These are phyloP conservation scores for Addax nasomaculatus DNA, from an alignment of 2,113 vertebrate species.

Conservation along the genomic window DNA sequence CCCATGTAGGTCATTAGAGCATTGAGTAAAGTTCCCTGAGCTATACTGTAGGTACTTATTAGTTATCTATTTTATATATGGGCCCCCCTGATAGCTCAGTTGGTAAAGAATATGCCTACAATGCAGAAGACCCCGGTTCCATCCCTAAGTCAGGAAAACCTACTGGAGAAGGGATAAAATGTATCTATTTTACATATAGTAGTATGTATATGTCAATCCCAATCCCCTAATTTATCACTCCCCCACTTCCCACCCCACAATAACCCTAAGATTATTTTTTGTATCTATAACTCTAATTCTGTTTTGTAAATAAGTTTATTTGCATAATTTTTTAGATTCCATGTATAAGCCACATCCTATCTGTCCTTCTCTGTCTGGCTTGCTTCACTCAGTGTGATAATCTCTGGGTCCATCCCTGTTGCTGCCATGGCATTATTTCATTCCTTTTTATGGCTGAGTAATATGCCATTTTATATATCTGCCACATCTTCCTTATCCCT, in stretches of 20 bases:
- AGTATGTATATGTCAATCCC: background rate
- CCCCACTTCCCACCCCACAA: background rate
- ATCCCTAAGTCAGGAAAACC: background rate
- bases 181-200: background rate
- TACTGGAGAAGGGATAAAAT: background rate
- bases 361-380: background rate
- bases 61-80: background rate
- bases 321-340: background rate
- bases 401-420: background rate
- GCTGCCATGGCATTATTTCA: background rate
- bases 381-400: background rate
- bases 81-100: background rate
- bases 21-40: background rate
- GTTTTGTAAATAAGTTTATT: background rate
- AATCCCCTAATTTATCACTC: background rate
- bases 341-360: background rate
- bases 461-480: background rate
- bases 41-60: background rate
- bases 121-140: background rate
- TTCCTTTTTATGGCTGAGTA: background rate
- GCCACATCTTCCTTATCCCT: background rate
- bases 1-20: background rate
- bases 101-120: background rate
- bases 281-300: background rate
- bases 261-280: background rate